phyloP scores from a whole-genome alignment of 2,797 vertebrate species.

The Falco novaeseelandiae region DNA sequence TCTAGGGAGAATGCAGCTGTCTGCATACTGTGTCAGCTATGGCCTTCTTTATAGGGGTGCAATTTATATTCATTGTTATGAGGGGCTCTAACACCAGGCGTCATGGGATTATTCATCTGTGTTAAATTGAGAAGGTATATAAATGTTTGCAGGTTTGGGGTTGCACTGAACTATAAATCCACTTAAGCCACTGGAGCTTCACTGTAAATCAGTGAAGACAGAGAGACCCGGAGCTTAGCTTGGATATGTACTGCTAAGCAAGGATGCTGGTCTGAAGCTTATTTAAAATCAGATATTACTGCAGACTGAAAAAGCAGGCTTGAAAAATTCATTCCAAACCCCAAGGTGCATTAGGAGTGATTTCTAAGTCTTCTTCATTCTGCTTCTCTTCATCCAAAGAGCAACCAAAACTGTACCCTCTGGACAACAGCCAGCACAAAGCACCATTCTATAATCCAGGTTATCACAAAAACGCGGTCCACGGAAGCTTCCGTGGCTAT shows the following conservation, averaged over 20 bases:
- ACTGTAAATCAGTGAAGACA: background rate
- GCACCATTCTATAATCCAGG: background rate
- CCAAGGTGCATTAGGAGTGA: background rate
- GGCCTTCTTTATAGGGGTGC: background rate
- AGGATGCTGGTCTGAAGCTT: background rate
- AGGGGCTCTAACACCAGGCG: background rate
- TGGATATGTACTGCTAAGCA: background rate
- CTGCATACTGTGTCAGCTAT: background rate
- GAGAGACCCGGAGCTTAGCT: background rate
- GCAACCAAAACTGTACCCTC: background rate
- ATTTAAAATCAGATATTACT: background rate
- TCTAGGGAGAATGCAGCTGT: background rate
- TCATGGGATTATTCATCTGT: background rate
- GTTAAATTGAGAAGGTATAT: background rate
- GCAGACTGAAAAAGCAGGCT: background rate
- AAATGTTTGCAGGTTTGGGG: conserved; percentile 45
- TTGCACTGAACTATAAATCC: conserved; percentile 11
- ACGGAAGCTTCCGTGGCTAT: background rate
- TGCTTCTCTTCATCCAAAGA: background rate
- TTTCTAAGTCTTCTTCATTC: background rate
- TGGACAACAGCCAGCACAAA: background rate
- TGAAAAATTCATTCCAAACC: background rate
- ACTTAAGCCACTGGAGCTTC: conserved; percentile 39
- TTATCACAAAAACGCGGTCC: background rate
- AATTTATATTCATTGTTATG: background rate